Evolutionary conservation across 2,113 vertebrate species (phyloP).

Genomic region (Aptenodytes forsteri): DNA sequence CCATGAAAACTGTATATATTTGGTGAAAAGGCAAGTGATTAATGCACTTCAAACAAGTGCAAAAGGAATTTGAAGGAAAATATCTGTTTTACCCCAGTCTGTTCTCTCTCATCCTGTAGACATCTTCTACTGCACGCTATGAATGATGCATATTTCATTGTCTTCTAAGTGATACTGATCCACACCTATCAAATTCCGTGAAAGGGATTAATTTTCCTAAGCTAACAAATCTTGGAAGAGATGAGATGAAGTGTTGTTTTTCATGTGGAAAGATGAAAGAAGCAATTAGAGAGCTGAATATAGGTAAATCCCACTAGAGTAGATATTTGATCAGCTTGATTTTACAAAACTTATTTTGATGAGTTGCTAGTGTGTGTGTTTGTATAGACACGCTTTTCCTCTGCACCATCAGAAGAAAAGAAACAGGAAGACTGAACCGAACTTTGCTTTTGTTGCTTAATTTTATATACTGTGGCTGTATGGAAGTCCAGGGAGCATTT

Average conservation of each 20-base stretch:
- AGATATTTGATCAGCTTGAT: not conserved
- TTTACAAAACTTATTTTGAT: constrained; percentile 9
- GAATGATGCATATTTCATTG: not conserved
- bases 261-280: constrained; percentile 41
- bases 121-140: not conserved
- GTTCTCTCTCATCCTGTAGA: not conserved
- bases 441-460: not conserved
- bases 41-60: not conserved
- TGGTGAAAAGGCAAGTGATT: not conserved
- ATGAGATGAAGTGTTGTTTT: constrained; percentile 14
- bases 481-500: not conserved
- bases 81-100: not conserved
- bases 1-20: not conserved
- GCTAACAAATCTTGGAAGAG: constrained; percentile 29
- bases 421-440: not conserved
- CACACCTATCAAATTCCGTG: not conserved
- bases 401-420: not conserved
- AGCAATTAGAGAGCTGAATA: constrained; percentile 13
- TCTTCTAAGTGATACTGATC: not conserved
- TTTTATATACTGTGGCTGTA: not conserved
- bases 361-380: not conserved
- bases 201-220: constrained; percentile 43
- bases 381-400: not conserved
- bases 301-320: not conserved
- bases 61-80: not conserved